Percentiles rank a stretch among this genome's conserved stretches.
Evolutionary conservation across 1,140 invertebrate species (phyloP).

Genomic region (Linepithema humile): DNA sequence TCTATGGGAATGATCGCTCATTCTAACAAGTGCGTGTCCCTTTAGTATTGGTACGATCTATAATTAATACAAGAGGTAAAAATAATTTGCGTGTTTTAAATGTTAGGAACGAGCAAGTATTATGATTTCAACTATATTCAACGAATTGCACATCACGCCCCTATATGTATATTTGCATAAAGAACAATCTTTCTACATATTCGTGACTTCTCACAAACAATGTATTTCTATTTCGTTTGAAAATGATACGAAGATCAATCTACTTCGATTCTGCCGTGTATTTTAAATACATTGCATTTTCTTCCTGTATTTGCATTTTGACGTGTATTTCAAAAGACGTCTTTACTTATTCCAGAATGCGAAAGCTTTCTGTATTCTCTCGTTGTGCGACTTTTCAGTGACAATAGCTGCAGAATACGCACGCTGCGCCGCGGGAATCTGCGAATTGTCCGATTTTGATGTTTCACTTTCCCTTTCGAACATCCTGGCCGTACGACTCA

Average conservation of each 20-base stretch:
- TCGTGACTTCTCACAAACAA: not conserved
- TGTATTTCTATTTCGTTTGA: constrained; percentile 9
- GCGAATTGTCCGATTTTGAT: constrained; percentile 47
- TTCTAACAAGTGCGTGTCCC: not conserved
- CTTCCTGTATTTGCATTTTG: no score
- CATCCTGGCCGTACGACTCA: constrained; percentile 81
- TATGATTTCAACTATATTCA: not conserved
- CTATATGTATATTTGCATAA: not conserved
- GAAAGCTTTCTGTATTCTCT: constrained; percentile 80
- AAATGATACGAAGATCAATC: not conserved
- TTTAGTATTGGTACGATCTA: not conserved
- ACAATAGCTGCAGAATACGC: constrained; percentile 44
- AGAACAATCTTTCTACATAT: constrained; percentile 29
- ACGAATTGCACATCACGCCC: not conserved
- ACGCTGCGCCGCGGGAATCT: constrained; percentile 52
- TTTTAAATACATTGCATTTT: no score
- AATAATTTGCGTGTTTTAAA: constrained; percentile 2
- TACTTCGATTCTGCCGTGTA: not conserved
- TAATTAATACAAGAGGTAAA: constrained; percentile 5
- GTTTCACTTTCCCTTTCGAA: constrained; percentile 77
- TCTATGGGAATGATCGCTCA: not conserved
- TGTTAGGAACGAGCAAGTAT: not conserved
- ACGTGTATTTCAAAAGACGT: not conserved
- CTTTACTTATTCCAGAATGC: constrained; percentile 83
- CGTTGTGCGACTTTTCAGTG: constrained; percentile 73